Conservation (phyloP, 2,797 vertebrate genomes). For the Dallia pectoralis region DNA sequence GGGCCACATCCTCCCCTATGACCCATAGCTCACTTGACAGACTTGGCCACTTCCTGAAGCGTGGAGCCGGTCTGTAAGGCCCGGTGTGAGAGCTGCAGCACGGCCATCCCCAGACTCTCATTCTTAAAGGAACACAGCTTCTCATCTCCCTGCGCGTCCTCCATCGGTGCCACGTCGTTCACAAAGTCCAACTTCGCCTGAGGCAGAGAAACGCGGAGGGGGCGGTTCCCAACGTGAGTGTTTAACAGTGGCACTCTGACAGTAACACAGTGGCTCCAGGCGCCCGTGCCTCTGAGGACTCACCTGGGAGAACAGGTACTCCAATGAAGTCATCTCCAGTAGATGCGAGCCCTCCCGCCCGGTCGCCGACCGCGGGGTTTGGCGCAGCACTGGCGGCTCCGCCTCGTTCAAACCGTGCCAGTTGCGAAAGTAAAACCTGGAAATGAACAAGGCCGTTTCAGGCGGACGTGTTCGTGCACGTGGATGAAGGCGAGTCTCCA, state of each 20-base stretch:
- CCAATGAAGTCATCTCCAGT: conserved; percentile 81
- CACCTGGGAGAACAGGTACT: conserved; percentile 92
- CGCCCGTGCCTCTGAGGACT: background rate
- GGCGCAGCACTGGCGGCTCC: conserved; percentile 76
- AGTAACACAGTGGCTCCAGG: background rate
- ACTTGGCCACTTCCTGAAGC: conserved; percentile 81
- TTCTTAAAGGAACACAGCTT: conserved; percentile 84
- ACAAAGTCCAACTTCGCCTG: conserved; percentile 91
- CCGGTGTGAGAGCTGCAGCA: conserved; percentile 86
- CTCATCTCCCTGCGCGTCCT: conserved; percentile 70
- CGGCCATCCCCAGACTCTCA: conserved; percentile 92
- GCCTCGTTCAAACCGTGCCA: conserved; percentile 84
- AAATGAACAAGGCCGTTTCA: background rate
- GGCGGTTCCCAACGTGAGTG: background rate
- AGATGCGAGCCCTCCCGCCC: conserved; percentile 67
- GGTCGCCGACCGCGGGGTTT: conserved; percentile 36
- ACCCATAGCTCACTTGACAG: conserved; percentile 72
- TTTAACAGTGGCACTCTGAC: background rate
- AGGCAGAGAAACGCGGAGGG: conserved; percentile 10
- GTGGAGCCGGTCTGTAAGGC: conserved; percentile 70
- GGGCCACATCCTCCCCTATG: background rate
- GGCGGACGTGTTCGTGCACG: background rate
- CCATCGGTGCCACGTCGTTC: conserved; percentile 78
- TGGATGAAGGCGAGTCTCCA: background rate
- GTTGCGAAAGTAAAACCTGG: conserved; percentile 87